phyloP scores from a whole-genome alignment of 2,888 invertebrate species.

The Plemyria rubiginata region DNA sequence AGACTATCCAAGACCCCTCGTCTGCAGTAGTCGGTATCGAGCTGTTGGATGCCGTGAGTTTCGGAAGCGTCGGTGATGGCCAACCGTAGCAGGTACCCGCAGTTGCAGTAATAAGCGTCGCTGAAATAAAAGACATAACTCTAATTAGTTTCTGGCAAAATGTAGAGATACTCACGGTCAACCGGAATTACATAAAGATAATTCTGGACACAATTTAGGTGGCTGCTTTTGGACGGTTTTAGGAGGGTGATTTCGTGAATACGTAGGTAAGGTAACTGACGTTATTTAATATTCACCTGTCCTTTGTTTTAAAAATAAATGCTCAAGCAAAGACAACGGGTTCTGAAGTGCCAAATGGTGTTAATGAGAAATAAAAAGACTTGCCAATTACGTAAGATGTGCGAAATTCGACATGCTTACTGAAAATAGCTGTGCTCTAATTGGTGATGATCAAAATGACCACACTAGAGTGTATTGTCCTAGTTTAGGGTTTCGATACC shows the following conservation, averaged over 20 bases:
- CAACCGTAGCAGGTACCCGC: conserved; percentile 85
- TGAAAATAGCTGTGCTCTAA: conserved; percentile 19
- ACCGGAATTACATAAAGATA: conserved; percentile 11
- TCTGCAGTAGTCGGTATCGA: conserved; percentile 77
- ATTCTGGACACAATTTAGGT: conserved; percentile 17
- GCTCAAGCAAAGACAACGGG: conserved; percentile 26
- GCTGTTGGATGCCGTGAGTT: conserved; percentile 74
- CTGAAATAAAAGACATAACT: conserved; percentile 63
- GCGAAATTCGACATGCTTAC: conserved; percentile 26
- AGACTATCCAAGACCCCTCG: conserved; percentile 86
- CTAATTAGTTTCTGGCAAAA: conserved; percentile 29
- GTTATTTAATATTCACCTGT: neutral
- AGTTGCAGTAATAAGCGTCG: conserved; percentile 81
- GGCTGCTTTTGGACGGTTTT: conserved; percentile 1
- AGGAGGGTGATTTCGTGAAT: neutral
- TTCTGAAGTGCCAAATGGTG: conserved; percentile 36
- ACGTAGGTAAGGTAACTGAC: neutral
- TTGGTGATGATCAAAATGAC: conserved; percentile 42
- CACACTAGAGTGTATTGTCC: conserved; percentile 45
- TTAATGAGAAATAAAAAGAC: conserved; percentile 39
- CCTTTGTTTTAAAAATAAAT: conserved; percentile 27
- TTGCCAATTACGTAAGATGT: conserved; percentile 40
- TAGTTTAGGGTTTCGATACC: conserved; percentile 13
- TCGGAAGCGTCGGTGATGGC: conserved; percentile 86
- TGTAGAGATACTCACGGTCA: conserved; percentile 13